Evolutionary conservation across 2,113 vertebrate species (phyloP).

Genomic region (Crocuta crocuta): DNA sequence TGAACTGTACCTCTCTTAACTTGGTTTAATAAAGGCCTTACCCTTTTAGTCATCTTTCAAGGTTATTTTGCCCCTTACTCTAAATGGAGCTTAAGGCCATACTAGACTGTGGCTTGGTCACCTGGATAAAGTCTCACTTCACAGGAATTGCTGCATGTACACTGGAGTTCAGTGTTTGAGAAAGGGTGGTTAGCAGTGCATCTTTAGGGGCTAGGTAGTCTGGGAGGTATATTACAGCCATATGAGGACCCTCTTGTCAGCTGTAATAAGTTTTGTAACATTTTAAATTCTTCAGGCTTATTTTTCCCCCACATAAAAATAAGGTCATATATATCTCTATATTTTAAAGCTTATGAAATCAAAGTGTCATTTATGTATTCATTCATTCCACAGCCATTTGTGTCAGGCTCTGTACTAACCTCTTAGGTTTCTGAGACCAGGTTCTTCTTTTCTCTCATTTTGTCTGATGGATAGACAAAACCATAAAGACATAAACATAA

Average conservation of each 20-base stretch:
- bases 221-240: neutral
- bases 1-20: constrained; percentile 73
- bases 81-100: constrained; percentile 49
- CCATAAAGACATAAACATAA: neutral
- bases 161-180: neutral
- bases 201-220: neutral
- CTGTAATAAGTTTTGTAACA: neutral
- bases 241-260: neutral
- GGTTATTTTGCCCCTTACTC: constrained; percentile 41
- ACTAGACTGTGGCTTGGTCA: constrained; percentile 29
- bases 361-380: neutral
- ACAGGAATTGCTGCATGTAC: constrained; percentile 36
- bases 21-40: constrained; percentile 55
- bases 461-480: neutral
- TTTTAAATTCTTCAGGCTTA: constrained; percentile 33
- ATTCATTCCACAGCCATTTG: neutral
- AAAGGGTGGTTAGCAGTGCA: neutral
- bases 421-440: neutral
- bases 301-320: neutral
- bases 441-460: neutral
- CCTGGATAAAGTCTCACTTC: constrained; percentile 51
- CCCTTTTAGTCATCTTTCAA: constrained; percentile 60
- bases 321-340: constrained; percentile 12
- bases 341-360: neutral
- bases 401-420: neutral